Evolutionary conservation across 2,888 invertebrate species (phyloP), one percentile per base, ranked within the genome.

Genomic region (Acholoe squamosa): DNA sequence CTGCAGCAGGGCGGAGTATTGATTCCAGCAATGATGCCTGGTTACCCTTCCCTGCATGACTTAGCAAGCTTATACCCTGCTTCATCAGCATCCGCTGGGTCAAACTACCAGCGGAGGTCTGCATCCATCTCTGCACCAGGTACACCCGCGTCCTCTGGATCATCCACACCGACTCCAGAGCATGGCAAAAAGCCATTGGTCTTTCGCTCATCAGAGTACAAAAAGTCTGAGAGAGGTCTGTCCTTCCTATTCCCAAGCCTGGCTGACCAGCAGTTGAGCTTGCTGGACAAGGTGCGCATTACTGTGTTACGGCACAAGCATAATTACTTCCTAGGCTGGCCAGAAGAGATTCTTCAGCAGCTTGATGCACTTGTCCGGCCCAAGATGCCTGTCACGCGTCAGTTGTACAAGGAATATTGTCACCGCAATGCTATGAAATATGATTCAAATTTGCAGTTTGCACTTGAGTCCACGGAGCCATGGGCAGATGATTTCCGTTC

Each of bases 311-410:
- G 93, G 7, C 93, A 93, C 90, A 93, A 93, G 77, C 92, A 93
- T 89, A 93, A 93, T 89, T 93, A 93, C 89, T 93, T 93, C 91
- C 91, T 93, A n/a, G 92, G 92, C 31, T 92, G 92, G 93, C 80
- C 86, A 19, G 91, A 92, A 52, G 92, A 92, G 51, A 90, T 92
- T 16, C 89, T 93, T 28, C 52, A 54, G 16, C 91, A 89, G 25
- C 76, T 93, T 14, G 93, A 93, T 88, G 91, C 91, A 0, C 43
- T 93, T 0, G 92, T 93, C 31, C 80, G 93, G 54, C 93, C 93
- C 25, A 90, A 92, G 89, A 93, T 92, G 90, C 51, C 89, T 14
- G 92, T 93, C 31, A 92, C 92, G 14, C 77, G 89, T 10, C 91
- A 93, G 76, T 89, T 93, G 28, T 93, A 93, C 77, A 93, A 93